Percentiles rank a stretch among this genome's conserved stretches.
These are phyloP conservation scores for Rhinopomastus cyanomelas DNA, from an alignment of 2,113 vertebrate species.

Conservation along the genomic window DNA sequence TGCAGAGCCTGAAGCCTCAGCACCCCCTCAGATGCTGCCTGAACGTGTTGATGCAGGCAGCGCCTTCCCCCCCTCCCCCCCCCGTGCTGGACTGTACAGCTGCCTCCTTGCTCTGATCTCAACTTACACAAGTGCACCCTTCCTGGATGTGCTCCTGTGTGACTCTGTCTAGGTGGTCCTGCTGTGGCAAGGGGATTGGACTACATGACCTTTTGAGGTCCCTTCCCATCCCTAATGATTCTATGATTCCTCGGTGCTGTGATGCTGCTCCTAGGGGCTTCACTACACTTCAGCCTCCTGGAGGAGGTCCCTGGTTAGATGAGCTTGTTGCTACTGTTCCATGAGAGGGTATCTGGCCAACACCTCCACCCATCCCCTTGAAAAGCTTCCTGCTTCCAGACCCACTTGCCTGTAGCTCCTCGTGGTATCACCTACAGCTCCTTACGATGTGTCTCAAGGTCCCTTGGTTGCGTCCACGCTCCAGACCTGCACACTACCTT, in stretches of 20 bases:
- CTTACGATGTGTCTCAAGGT: not conserved
- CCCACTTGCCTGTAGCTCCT: not conserved
- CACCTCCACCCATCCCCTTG: too few relatives aligned
- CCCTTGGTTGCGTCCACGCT: not conserved
- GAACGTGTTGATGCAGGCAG: rapidly evolving
- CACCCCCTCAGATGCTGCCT: not conserved
- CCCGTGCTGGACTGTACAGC: not conserved
- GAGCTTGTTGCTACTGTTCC: not conserved
- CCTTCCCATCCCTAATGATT: too few relatives aligned
- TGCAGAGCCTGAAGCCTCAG: not conserved
- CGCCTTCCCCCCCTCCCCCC: not conserved
- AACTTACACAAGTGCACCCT: not conserved
- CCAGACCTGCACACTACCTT: rapidly evolving
- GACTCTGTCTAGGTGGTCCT: too few relatives aligned
- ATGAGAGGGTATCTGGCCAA: not conserved
- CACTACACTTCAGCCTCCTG: not conserved
- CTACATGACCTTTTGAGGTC: too few relatives aligned
- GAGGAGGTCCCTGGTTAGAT: not conserved
- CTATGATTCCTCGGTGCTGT: too few relatives aligned
- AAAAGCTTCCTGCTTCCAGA: not conserved
- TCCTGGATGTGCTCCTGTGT: too few relatives aligned
- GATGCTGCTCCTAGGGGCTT: rapidly evolving
- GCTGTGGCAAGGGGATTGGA: too few relatives aligned
- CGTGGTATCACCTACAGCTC: not conserved
- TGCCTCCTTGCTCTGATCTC: not conserved